phyloP scores from a whole-genome alignment of 2,797 vertebrate species.

The Alcedo quadribrachys region DNA sequence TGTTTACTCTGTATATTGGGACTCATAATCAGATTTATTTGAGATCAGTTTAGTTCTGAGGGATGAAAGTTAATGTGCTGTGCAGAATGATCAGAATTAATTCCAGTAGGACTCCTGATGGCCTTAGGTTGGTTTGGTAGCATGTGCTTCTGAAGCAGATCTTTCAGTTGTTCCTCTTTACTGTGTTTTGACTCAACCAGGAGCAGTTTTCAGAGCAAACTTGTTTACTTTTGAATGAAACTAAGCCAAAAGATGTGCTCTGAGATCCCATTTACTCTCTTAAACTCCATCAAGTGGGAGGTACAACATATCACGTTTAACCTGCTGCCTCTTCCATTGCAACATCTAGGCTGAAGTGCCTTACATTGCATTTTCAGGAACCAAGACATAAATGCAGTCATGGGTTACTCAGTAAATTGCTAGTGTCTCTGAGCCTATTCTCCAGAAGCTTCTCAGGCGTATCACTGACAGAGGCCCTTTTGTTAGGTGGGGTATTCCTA shows the following conservation, averaged over 20 bases:
- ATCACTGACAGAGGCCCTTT: background rate
- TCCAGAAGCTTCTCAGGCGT: background rate
- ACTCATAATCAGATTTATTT: background rate
- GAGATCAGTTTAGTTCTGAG: accelerated
- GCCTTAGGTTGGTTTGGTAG: background rate
- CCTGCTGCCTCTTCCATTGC: background rate
- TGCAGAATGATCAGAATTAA: background rate
- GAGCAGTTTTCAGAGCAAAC: background rate
- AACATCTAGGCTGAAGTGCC: background rate
- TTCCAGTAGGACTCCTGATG: background rate
- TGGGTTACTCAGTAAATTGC: background rate
- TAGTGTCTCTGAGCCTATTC: background rate
- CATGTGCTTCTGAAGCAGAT: background rate
- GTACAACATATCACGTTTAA: background rate
- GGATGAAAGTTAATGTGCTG: background rate
- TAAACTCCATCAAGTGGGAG: background rate
- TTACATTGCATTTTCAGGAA: background rate
- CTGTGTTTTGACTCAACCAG: background rate
- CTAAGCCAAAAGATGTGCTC: background rate
- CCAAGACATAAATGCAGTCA: background rate
- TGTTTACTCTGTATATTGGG: background rate
- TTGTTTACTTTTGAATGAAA: background rate
- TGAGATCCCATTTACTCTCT: background rate
- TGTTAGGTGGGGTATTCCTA: background rate
- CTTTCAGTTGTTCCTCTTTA: background rate